These are phyloP conservation scores for Xiphorhynchus elegans DNA, from an alignment of 2,113 vertebrate species.

Conservation along the genomic window DNA sequence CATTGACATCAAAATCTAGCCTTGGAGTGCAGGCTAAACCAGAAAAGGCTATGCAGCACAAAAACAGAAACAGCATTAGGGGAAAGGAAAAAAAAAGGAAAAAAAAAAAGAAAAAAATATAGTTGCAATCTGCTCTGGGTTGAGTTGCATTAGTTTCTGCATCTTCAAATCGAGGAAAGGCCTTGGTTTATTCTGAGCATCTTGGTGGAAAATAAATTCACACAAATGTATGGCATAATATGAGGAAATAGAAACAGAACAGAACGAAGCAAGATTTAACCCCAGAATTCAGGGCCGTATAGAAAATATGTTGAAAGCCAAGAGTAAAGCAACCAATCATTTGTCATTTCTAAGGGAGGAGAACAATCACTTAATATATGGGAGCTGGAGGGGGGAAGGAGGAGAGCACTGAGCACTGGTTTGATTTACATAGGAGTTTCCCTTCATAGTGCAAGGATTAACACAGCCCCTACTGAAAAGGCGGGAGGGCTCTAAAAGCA, in stretches of 20 bases:
- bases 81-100: not conserved
- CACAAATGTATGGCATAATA: not conserved
- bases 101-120: not conserved
- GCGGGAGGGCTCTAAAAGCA: constrained; percentile 53
- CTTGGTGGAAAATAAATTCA: constrained; percentile 22
- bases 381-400: constrained; percentile 57
- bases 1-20: constrained; percentile 68
- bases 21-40: constrained; percentile 37
- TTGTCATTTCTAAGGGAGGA: constrained; percentile 58
- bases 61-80: not conserved
- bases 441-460: constrained; percentile 55
- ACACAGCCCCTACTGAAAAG: constrained; percentile 58
- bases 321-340: constrained; percentile 59
- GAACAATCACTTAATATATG: constrained; percentile 73
- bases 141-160: constrained; percentile 36
- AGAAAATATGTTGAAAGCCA: constrained; percentile 46
- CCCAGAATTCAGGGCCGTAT: constrained; percentile 20
- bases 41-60: constrained; percentile 25
- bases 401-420: constrained; percentile 42
- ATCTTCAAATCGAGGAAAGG: constrained; percentile 24
- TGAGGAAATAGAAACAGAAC: constrained; percentile 28
- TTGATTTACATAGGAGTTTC: constrained; percentile 77
- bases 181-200: constrained; percentile 1
- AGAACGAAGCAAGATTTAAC: constrained; percentile 65
- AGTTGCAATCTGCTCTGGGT: not conserved